Evolutionary conservation across 2,888 invertebrate genomes (phyloP), one percentile per base, ranked within the genome.

Genomic region (Homarus gammarus): DNA sequence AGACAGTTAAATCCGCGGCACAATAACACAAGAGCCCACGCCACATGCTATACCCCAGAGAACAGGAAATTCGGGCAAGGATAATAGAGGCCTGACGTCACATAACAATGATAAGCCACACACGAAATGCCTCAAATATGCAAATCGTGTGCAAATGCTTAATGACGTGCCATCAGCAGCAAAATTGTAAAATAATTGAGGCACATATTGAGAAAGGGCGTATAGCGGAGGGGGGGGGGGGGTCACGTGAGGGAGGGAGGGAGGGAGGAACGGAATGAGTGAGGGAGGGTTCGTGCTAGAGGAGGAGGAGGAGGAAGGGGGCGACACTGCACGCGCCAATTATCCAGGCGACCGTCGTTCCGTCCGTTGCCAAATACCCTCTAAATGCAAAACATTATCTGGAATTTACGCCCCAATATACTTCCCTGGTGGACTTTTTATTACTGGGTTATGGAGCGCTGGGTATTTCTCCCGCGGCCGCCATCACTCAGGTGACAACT

Each of bases 401-500:
- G 8, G 12, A 64, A 64, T 64, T 64, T 64, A 64, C 27, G 22
- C n/a, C 6, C 0, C 64, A 15, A 64, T 64, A 56, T 64, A 64
- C 64, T 27, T 27, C 64, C 22, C 64, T 27, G n/a, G n/a, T 0
- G 56, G 64, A n/a, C 22, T 64, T 2, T n/a, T 31, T 5, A 64
- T 27, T 31, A 12, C 64, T 64, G 27, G 64, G 27, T 44, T 27
- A 5, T 64, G n/a, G 64, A 64, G 64, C 64, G 3, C 27, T 3
- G 8, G 64, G 64, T 64, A n/a, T 64, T 64, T 27, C 22, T 22
- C 56, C 56, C 79, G n/a, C 27, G 61, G n/a, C 78, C 61, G 79
- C 61, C 51, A 79, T 79, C n/a, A 51, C 38, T 79, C 79, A 79
- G 33, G 36, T 61, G 79, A 79, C 79, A 79, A 79, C 61, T 38